Conservation (phyloP, 2,113 vertebrate genomes). For the Abramis brama region DNA sequence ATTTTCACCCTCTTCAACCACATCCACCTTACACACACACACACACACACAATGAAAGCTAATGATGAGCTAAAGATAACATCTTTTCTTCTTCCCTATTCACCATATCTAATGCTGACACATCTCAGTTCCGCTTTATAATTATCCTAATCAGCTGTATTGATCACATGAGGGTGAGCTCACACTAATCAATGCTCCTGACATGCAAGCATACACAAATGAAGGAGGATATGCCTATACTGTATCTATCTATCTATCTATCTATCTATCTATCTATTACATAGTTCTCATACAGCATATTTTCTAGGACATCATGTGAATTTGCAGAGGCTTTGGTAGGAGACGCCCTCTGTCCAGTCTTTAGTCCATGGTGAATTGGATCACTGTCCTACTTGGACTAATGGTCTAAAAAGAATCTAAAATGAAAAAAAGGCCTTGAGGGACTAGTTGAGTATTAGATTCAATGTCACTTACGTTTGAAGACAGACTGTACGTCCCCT, state of each 20-base stretch:
- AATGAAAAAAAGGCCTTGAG: slow-evolving; percentile 27
- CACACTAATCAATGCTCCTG: slow-evolving; percentile 72
- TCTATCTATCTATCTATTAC: background rate
- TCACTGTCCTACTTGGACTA: slow-evolving; percentile 53
- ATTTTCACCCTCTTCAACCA: no score
- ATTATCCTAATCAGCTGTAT: slow-evolving; percentile 73
- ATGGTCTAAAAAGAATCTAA: slow-evolving; percentile 49
- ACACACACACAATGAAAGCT: background rate
- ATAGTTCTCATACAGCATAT: slow-evolving; percentile 23
- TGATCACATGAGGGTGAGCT: slow-evolving; percentile 81
- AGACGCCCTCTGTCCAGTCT: slow-evolving; percentile 14
- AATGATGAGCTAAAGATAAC: slow-evolving; percentile 31
- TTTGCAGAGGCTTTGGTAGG: slow-evolving; percentile 29
- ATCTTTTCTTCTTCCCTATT: background rate
- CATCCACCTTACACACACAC: background rate
- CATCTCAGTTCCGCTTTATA: slow-evolving; percentile 60
- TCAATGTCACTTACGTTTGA: slow-evolving; percentile 38
- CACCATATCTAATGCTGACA: slow-evolving; percentile 46
- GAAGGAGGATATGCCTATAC: background rate
- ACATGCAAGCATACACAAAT: slow-evolving; percentile 43
- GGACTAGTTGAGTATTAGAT: slow-evolving; percentile 34
- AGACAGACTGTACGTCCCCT: background rate
- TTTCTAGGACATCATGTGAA: slow-evolving; percentile 46
- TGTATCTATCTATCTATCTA: no score
- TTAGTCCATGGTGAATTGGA: slow-evolving; percentile 40